A percentile compares a stretch with the other conserved stretches of the same genome.
Evolutionary conservation across 2,888 invertebrate genomes (phyloP).

Genomic region (Subacronicta megacephala): DNA sequence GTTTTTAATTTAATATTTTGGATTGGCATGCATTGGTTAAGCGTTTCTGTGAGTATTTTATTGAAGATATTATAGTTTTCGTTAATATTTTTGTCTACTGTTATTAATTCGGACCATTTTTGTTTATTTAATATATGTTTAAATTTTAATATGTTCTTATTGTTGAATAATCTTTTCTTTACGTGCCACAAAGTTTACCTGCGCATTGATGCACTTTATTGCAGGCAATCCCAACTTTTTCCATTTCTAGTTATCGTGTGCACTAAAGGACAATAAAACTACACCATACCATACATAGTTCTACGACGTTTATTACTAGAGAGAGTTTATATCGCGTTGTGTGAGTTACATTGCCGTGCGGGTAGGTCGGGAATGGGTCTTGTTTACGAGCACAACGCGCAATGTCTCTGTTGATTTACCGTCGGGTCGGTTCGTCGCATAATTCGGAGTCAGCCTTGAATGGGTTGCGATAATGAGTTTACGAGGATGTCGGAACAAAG

Average conservation of each 20-base stretch:
- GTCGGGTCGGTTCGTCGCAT: slow-evolving; percentile 28
- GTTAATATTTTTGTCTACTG: too few relatives aligned
- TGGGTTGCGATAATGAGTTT: slow-evolving; percentile 52
- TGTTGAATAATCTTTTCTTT: too few relatives aligned
- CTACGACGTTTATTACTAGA: slow-evolving; percentile 42
- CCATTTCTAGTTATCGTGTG: slow-evolving; percentile 51
- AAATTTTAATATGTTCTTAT: too few relatives aligned
- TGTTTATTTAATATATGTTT: too few relatives aligned
- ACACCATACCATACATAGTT: slow-evolving; percentile 29
- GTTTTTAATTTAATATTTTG: too few relatives aligned
- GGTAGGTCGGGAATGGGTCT: slow-evolving; percentile 47
- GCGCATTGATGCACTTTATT: slow-evolving; percentile 48
- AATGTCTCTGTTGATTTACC: slow-evolving; percentile 51
- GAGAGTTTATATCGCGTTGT: slow-evolving; percentile 46
- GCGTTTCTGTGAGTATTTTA: too few relatives aligned
- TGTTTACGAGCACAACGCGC: slow-evolving; percentile 55
- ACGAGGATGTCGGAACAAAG: slow-evolving; percentile 7
- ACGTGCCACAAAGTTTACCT: too few relatives aligned
- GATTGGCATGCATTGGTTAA: too few relatives aligned
- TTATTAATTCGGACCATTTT: too few relatives aligned
- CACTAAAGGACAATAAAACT: slow-evolving; percentile 39
- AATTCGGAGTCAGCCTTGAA: slow-evolving; percentile 28
- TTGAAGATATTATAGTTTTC: too few relatives aligned
- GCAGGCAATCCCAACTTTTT: slow-evolving; percentile 56
- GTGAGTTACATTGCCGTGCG: slow-evolving; percentile 51